Evolutionary conservation across 2,113 vertebrate species (phyloP).

Genomic region (Numenius arquata): DNA sequence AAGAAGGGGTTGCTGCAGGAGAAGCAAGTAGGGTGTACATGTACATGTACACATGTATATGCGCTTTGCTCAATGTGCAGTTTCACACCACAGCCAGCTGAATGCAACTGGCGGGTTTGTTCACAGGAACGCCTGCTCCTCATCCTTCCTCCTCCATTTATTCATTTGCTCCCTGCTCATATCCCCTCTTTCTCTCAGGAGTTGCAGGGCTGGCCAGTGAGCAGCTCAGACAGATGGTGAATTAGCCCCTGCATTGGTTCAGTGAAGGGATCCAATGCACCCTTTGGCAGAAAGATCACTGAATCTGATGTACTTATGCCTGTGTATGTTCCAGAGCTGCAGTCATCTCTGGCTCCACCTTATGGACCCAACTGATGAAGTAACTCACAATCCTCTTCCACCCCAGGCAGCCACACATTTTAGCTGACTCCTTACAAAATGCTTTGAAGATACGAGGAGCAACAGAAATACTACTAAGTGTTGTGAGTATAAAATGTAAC

Average conservation of each 20-base stretch:
- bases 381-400: not conserved
- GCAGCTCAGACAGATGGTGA: not conserved
- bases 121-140: not conserved
- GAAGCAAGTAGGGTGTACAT: not conserved
- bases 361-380: not conserved
- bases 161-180: not conserved
- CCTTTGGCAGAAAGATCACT: not conserved
- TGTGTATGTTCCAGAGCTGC: not conserved
- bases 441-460: not conserved
- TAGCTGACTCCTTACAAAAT: not conserved
- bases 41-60: not conserved
- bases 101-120: not conserved
- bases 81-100: not conserved
- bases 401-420: not conserved
- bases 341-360: not conserved
- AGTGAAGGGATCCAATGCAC: not conserved
- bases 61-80: fast-evolving
- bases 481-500: not conserved
- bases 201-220: not conserved
- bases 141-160: not conserved
- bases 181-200: not conserved
- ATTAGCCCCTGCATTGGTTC: not conserved
- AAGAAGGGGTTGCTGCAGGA: not conserved
- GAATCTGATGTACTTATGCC: not conserved
- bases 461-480: not conserved